A percentile compares a stretch with the other conserved stretches of the same genome.
phyloP scores from a whole-genome alignment of 2,113 vertebrate species.

The Alexandromys fortis region DNA sequence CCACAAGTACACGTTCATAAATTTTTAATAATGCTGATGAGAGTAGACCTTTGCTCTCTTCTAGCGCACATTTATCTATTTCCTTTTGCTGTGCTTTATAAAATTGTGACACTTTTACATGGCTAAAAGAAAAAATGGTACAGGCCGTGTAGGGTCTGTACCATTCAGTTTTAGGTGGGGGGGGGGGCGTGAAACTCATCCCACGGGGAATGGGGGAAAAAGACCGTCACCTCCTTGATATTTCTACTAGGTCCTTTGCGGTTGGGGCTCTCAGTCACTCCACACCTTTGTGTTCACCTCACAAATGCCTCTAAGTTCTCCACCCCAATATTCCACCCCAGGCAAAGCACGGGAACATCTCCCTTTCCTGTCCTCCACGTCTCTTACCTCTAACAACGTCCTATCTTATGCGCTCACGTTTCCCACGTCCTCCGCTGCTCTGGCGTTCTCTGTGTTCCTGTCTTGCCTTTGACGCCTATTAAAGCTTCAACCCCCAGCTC shows the following conservation, averaged over 20 bases:
- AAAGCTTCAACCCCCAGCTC: not conserved
- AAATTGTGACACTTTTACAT: not conserved
- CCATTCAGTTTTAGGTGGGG: not conserved
- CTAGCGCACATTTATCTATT: not conserved
- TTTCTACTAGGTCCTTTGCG: not conserved
- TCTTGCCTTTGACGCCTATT: not conserved
- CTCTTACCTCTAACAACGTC: slow-evolving; percentile 1
- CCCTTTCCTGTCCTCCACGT: not conserved
- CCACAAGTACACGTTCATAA: not conserved
- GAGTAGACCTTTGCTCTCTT: not conserved
- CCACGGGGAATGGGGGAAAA: not conserved
- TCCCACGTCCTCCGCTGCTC: not conserved
- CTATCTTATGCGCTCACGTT: not conserved
- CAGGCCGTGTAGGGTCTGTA: accelerated
- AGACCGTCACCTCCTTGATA: not conserved
- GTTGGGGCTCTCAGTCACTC: not conserved
- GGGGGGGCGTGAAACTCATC: not conserved
- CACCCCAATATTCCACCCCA: not conserved
- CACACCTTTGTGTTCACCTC: not conserved
- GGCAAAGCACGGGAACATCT: not conserved
- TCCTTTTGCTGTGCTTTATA: not conserved
- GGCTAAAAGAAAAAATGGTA: not conserved
- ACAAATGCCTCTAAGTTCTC: not conserved
- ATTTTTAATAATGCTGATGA: not conserved
- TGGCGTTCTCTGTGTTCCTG: not conserved